phyloP scores from a whole-genome alignment of 1,140 invertebrate species.

The Venustaconcha ellipsiformis region DNA sequence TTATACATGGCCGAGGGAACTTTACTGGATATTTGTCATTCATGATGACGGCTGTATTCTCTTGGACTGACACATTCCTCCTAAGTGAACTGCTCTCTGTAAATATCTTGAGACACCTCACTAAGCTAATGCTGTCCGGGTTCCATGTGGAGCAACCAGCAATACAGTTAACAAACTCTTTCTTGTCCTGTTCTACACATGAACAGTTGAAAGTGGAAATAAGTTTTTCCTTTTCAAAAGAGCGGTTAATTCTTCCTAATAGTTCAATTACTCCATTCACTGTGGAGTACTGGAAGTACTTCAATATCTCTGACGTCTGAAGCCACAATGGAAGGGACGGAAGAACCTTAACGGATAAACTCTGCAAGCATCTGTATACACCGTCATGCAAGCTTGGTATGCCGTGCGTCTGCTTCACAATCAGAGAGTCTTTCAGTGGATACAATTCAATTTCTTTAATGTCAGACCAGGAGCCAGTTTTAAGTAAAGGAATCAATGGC shows the following conservation, averaged over 20 bases:
- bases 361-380: neutral
- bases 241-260: neutral
- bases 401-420: neutral
- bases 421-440: neutral
- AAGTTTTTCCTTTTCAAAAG: neutral
- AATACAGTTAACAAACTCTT: neutral
- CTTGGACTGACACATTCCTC: too few relatives aligned
- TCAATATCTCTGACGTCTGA: neutral
- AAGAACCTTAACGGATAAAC: neutral
- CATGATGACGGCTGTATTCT: too few relatives aligned
- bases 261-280: neutral
- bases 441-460: neutral
- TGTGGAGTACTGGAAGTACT: neutral
- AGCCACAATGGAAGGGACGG: conserved; percentile 7
- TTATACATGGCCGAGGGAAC: too few relatives aligned
- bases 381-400: neutral
- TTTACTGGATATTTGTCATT: too few relatives aligned
- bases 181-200: neutral
- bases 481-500: conserved; percentile 1
- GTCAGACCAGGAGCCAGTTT: neutral
- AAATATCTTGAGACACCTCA: too few relatives aligned
- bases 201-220: neutral
- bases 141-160: neutral
- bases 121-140: too few relatives aligned
- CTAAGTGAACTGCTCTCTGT: too few relatives aligned